Base-by-base conservation (phyloP, 92 coral and sea anemone genomes). In the Zoanthus gigantus region DNA sequence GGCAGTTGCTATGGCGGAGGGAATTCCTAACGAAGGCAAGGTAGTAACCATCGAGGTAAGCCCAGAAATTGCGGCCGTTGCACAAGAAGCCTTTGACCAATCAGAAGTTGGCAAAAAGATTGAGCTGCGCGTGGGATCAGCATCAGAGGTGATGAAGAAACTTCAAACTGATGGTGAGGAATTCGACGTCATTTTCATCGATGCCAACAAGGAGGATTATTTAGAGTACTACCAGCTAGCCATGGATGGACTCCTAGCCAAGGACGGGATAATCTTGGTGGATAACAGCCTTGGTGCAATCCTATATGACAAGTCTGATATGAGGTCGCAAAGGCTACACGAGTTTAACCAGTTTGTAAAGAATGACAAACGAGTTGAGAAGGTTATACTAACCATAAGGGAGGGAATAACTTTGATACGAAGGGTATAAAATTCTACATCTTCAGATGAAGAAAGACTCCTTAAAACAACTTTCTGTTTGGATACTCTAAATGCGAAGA, bases 1-100 rank as follows among this genome's bases (percentile, higher is more conserved):
- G 0, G 93, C 93, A 77, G 76, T 91, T 87, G 93, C 93, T 44
- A 87, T 91, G 17, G 93, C 93, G 28, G 93, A 91, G 30, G 93
- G 91, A 9, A 47, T 82, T 1, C 93, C 93, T 52, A 61, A 18
- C 13, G 80, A 82, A 65, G 93, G 93, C 18, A 83, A 88, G 61
- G 93, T 91, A 34, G 85, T 91, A 4, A 81, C 93, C 0, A 81
- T 91, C 48, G 93, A 91, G 83, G 77, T 91, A 56, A 88, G 88
- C 86, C 57, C 84, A 32, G 57, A 71, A 47, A 82, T 81, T 46
- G 93, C 93, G 85, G 53, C 88, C 74, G 48, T 61, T 84, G 16
- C 91, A 82, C 75, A 91, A 82, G 34, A 23, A 87, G 73, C 44
- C 79, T 72, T 72, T 17, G 50, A 72, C 28, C 77, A 32, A 42